Evolutionary conservation across 2,113 vertebrate genomes (phyloP).

Genomic region (Scatophagus argus): DNA sequence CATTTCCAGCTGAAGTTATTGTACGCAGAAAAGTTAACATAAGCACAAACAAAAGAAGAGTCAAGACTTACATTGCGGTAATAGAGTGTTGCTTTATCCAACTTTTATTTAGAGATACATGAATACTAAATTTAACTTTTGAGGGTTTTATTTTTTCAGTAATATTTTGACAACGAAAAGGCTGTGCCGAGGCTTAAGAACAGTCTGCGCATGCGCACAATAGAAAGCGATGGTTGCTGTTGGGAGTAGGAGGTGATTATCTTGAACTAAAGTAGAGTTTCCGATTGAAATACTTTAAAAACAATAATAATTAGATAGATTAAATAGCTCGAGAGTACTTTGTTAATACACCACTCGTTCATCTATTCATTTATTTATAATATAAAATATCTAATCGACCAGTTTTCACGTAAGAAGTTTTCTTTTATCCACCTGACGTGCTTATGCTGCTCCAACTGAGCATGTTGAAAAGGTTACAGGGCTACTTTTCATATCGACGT

Average conservation of each 20-base stretch:
- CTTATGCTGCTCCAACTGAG: too few species aligned
- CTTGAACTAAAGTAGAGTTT: not conserved
- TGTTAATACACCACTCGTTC: not conserved
- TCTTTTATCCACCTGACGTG: too few species aligned
- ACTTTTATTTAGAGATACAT: not conserved
- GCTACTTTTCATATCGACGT: too few species aligned
- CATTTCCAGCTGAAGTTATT: not conserved
- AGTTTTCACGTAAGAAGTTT: too few species aligned
- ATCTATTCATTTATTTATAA: not conserved
- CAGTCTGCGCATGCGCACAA: not conserved
- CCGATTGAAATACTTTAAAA: not conserved
- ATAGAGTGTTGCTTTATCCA: not conserved
- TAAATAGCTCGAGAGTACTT: not conserved
- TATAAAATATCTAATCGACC: too few species aligned
- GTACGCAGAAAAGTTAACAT: not conserved
- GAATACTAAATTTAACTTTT: too few species aligned
- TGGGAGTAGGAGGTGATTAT: not conserved
- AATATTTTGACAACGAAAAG: not conserved
- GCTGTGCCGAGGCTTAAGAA: not conserved
- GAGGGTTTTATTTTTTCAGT: not conserved
- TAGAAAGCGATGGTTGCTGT: not conserved
- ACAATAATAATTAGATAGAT: rapidly evolving
- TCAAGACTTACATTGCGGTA: not conserved
- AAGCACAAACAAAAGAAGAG: not conserved
- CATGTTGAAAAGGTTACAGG: too few species aligned